Base-by-base conservation (phyloP, 2,113 vertebrate species). In the Camelus bactrianus region DNA sequence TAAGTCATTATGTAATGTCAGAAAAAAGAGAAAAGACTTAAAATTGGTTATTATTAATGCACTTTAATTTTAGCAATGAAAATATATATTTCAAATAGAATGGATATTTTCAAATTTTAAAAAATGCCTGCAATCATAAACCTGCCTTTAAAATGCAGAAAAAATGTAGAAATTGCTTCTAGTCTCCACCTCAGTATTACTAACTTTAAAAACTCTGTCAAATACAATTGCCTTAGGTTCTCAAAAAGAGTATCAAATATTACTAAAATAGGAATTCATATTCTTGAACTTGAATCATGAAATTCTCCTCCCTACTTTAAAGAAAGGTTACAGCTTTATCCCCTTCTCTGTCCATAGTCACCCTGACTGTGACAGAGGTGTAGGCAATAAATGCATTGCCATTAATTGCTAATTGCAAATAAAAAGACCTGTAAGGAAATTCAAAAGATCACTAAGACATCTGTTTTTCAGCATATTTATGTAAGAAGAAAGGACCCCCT, bases 41-140 rank as follows among this genome's bases (percentile, higher is more conserved):
- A 58, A 24, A 2, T 42, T 54, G 15, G 8, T 67, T 56, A 42
- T 73, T 32, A 52, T 38, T 69, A n/a, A 2, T 6, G 3, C 3
- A 42, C 4, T 69, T 89, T 50, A n/a, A 69, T 69, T 91, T 89
- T 88, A 38, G 26, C 48, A 65, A 84, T 38, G 6, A 4, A 77
- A 94, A 86, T 75, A 91, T 12, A 5, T 91, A 38, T 67, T 73
- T 96, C 58, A 77, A 94, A 93, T 65, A 84, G 20, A 76, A 72
- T n/a, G 6, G 20, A 4, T 72, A 79, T 91, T 82, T 89, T 0
- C n/a, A 95, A 69, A 46, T 82, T 56, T 20, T 58, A 72, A 76
- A 80, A 85, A 64, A 93, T 50, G 15, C 4, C 11, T 38, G 12
- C 28, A 20, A 20, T 14, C 28, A 65, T 52, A n/a, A 15, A 64